Evolutionary conservation across 2,113 vertebrate genomes (phyloP).

Genomic region (Sinocyclocheilus anshuiensis): DNA sequence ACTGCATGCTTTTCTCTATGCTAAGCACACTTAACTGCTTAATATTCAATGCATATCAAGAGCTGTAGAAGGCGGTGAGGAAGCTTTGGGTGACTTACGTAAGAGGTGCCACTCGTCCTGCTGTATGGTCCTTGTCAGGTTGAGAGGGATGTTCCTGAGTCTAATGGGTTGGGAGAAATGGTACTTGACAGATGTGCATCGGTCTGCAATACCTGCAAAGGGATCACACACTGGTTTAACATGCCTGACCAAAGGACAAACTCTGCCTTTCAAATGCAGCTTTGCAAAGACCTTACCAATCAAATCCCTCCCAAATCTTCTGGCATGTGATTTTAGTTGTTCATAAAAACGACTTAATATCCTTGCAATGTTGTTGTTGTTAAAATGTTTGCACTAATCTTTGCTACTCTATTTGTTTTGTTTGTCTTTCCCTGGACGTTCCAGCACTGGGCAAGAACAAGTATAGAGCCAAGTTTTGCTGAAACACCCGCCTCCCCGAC

Average conservation of each 20-base stretch:
- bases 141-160: slow-evolving; percentile 82
- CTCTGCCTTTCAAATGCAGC: slow-evolving; percentile 8
- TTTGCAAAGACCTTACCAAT: neutral
- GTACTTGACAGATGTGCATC: slow-evolving; percentile 84
- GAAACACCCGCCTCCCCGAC: slow-evolving; percentile 26
- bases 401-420: slow-evolving; percentile 2
- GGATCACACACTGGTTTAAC: slow-evolving; percentile 40
- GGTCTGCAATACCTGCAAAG: slow-evolving; percentile 75
- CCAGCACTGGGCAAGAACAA: slow-evolving; percentile 1
- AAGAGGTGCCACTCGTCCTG: slow-evolving; percentile 87
- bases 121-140: slow-evolving; percentile 83
- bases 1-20: slow-evolving; percentile 2
- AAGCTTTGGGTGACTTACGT: slow-evolving; percentile 69
- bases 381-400: slow-evolving; percentile 5
- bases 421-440: neutral
- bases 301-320: slow-evolving; percentile 8
- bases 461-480: slow-evolving; percentile 8
- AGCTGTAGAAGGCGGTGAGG: slow-evolving; percentile 2
- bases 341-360: neutral
- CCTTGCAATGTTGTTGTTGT: neutral
- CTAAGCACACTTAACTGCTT: slow-evolving; percentile 28
- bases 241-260: neutral
- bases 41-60: slow-evolving; percentile 19
- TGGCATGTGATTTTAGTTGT: neutral
- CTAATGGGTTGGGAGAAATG: slow-evolving; percentile 83